Evolutionary conservation across 2,113 vertebrate genomes (phyloP).

Genomic region (Anser brachyrhynchus): DNA sequence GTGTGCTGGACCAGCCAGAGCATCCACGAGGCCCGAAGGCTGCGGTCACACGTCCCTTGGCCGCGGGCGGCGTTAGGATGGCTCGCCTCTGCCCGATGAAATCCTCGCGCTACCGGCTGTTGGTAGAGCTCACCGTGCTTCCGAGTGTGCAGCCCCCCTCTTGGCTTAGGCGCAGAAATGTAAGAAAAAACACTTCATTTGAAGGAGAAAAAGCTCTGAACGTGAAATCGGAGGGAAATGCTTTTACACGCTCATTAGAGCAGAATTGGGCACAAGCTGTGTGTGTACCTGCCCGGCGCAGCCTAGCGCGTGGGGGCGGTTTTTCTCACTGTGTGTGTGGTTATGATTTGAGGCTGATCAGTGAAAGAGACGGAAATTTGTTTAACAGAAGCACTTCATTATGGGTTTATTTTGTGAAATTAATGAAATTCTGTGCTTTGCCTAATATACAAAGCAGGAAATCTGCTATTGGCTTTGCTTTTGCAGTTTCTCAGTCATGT

Average conservation of each 20-base stretch:
- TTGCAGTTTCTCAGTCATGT: conserved; percentile 76
- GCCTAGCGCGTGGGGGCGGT: not conserved
- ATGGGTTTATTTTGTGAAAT: conserved; percentile 52
- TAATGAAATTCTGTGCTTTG: conserved; percentile 68
- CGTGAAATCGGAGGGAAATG: accelerated
- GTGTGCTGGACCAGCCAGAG: not conserved
- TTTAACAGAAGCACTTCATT: conserved; percentile 27
- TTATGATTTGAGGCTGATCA: not conserved
- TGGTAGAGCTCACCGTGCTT: accelerated
- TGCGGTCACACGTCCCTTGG: accelerated
- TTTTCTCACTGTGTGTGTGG: accelerated
- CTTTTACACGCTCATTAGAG: not conserved
- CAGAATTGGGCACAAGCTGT: not conserved
- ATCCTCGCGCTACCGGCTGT: accelerated
- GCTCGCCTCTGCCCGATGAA: accelerated
- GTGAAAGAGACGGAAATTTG: not conserved
- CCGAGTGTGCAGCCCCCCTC: not conserved
- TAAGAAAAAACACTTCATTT: not conserved
- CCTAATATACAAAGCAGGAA: conserved; percentile 80
- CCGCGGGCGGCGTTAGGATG: too few species aligned
- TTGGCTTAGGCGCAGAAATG: not conserved
- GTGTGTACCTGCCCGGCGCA: not conserved
- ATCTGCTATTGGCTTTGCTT: conserved; percentile 67
- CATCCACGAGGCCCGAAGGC: accelerated
- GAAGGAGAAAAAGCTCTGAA: not conserved